phyloP scores from a whole-genome alignment of 2,113 vertebrate species.

The Mus pahari region DNA sequence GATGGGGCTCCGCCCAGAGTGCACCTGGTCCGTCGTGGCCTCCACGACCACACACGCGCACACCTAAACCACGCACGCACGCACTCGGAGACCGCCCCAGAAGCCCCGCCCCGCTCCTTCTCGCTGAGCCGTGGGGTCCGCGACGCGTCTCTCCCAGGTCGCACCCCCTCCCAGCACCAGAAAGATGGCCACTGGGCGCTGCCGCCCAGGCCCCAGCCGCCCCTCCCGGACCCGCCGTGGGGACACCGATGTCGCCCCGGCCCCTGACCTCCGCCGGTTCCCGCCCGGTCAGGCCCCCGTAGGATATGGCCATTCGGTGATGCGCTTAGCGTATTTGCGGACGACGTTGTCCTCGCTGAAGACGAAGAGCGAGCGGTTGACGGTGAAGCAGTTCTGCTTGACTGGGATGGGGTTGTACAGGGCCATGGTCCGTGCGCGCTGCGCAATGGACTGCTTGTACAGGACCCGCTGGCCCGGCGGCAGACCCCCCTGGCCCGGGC shows the following conservation, averaged over 20 bases:
- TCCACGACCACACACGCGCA: conserved; percentile 4
- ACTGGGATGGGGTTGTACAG: conserved; percentile 99
- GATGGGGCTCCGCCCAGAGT: conserved; percentile 64
- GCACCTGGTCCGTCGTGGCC: neutral
- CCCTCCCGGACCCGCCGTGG: conserved; percentile 54
- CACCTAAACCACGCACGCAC: conserved; percentile 24
- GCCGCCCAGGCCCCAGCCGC: conserved; percentile 63
- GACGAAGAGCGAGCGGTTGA: conserved; percentile 98
- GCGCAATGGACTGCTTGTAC: conserved; percentile 98
- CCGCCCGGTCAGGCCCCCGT: conserved; percentile 55
- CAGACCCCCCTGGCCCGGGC: conserved; percentile 91
- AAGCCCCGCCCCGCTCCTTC: conserved; percentile 69
- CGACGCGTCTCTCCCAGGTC: conserved; percentile 68
- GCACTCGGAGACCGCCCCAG: neutral
- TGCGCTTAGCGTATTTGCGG: conserved; percentile 98
- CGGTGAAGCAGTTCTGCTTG: conserved; percentile 97
- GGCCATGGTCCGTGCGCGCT: conserved; percentile 97
- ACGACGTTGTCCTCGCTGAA: conserved; percentile 99
- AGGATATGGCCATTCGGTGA: conserved; percentile 99
- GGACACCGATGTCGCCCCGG: neutral
- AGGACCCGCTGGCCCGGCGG: conserved; percentile 89
- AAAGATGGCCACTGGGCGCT: conserved; percentile 59
- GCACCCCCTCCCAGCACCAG: conserved; percentile 44
- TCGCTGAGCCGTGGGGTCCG: conserved; percentile 83
- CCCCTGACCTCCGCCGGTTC: neutral